Conservation (phyloP, 1,140 invertebrate genomes). For the Cydia splendana region DNA sequence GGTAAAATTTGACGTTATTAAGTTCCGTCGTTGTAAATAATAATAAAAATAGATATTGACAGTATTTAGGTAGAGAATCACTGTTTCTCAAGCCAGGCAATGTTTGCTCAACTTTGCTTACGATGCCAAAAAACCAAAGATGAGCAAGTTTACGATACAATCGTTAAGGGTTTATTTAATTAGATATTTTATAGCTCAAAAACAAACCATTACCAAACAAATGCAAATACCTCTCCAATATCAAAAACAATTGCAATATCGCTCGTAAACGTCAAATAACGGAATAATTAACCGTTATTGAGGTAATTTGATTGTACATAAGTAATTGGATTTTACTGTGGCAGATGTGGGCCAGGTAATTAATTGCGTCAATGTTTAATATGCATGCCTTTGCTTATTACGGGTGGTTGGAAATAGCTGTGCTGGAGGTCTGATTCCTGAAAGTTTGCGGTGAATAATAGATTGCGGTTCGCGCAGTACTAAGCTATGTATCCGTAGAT, state of each 20-base stretch:
- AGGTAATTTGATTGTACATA: slow-evolving; percentile 8
- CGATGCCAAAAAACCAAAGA: too few relatives aligned
- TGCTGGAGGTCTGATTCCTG: neutral
- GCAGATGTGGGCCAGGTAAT: slow-evolving; percentile 3
- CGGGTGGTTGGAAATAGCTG: neutral
- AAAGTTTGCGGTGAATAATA: neutral
- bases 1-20: too few relatives aligned
- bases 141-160: too few relatives aligned
- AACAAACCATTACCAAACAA: neutral
- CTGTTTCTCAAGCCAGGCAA: too few relatives aligned
- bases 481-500: too few relatives aligned
- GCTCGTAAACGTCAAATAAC: slow-evolving; percentile 13
- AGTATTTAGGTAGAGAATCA: too few relatives aligned
- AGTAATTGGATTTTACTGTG: slow-evolving; percentile 14
- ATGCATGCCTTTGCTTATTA: slow-evolving; percentile 8
- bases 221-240: neutral
- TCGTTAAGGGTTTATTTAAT: too few relatives aligned
- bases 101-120: too few relatives aligned
- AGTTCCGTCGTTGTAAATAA: too few relatives aligned
- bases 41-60: too few relatives aligned
- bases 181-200: too few relatives aligned
- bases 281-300: slow-evolving; percentile 17
- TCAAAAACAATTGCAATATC: neutral
- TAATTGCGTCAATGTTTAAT: neutral
- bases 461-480: neutral